phyloP scores from a whole-genome alignment of 2,888 invertebrate species.

The Ornithoptera priamus region DNA sequence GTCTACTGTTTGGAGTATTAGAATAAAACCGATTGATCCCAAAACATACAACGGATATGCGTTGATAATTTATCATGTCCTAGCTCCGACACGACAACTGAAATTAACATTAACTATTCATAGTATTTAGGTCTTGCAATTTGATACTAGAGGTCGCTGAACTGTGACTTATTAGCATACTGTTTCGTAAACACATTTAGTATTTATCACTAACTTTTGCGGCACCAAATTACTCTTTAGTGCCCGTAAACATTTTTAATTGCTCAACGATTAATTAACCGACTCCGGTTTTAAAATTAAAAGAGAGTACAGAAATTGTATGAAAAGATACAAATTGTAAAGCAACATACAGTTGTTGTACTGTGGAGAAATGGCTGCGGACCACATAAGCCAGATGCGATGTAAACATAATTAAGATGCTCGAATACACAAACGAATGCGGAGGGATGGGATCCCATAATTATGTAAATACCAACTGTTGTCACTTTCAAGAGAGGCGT shows the following conservation, averaged over 20 bases:
- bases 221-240: neutral
- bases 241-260: neutral
- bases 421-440: neutral
- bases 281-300: neutral
- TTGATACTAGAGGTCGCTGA: conserved; percentile 21
- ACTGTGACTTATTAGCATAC: conserved; percentile 15
- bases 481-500: conserved; percentile 49
- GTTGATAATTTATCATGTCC: no score
- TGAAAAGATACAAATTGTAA: no score
- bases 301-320: no score
- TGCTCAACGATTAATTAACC: neutral
- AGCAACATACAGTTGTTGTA: neutral
- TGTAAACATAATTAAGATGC: conserved; percentile 9
- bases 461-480: conserved; percentile 58
- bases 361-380: neutral
- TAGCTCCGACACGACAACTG: no score
- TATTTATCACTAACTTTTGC: neutral
- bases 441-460: conserved; percentile 40
- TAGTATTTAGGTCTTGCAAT: no score
- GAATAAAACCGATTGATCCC: no score
- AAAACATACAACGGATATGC: no score
- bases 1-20: no score
- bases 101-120: no score
- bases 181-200: conserved; percentile 9
- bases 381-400: neutral